Conservation (phyloP, 1,140 invertebrate genomes). For the Penaeus chinensis region DNA sequence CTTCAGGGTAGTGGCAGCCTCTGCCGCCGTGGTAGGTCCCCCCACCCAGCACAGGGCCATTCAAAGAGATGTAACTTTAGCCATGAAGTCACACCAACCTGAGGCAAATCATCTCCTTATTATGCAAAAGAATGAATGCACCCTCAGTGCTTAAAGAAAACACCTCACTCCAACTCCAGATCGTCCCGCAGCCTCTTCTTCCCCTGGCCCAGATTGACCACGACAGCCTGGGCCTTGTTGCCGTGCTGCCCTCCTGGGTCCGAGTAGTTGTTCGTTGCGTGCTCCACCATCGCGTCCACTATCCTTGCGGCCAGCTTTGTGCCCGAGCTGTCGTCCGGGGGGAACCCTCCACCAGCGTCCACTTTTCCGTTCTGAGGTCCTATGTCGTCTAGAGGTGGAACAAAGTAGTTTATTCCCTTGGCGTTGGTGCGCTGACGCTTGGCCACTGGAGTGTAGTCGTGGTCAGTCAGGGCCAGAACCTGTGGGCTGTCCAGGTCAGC, state of each 20-base stretch:
- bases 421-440: constrained; percentile 45
- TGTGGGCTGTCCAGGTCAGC: constrained; percentile 39
- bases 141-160: constrained; percentile 7
- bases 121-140: constrained; percentile 24
- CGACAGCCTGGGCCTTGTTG: constrained; percentile 35
- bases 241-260: constrained; percentile 44
- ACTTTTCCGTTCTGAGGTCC: constrained; percentile 38
- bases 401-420: constrained; percentile 39
- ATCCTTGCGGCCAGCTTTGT: constrained; percentile 48
- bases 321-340: constrained; percentile 39
- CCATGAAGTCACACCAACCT: constrained; percentile 16
- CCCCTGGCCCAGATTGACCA: constrained; percentile 46
- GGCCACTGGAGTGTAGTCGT: constrained; percentile 55
- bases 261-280: constrained; percentile 43
- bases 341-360: constrained; percentile 49
- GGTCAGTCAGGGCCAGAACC: constrained; percentile 50
- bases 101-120: constrained; percentile 33
- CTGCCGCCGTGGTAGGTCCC: constrained; percentile 54
- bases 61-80: background rate
- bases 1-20: constrained; percentile 43
- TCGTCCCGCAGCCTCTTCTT: constrained; percentile 61
- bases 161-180: constrained; percentile 57
- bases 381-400: constrained; percentile 46
- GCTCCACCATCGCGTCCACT: constrained; percentile 52
- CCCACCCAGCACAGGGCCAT: constrained; percentile 52